Evolutionary conservation across 2,113 vertebrate species (phyloP).

Genomic region (Nyctibius bracteatus): DNA sequence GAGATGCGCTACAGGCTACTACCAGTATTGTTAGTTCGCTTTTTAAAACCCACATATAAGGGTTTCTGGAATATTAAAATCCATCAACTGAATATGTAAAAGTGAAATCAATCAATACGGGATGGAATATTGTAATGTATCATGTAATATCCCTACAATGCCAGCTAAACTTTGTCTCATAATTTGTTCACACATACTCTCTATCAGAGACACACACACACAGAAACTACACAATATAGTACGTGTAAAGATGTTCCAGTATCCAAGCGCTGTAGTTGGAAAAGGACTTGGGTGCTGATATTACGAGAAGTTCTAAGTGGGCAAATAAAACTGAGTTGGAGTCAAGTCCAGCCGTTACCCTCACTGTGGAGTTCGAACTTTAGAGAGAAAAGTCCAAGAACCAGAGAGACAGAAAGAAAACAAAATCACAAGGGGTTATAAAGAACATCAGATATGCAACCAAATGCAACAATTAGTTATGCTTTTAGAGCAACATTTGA

Average conservation of each 20-base stretch:
- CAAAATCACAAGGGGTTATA: neutral
- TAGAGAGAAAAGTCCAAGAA: neutral
- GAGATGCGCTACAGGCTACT: neutral
- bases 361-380: neutral
- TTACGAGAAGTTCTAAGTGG: neutral
- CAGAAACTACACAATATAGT: neutral
- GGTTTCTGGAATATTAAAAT: neutral
- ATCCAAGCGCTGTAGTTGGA: neutral
- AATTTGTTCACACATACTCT: neutral
- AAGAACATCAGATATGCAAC: slow-evolving; percentile 27
- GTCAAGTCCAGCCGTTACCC: neutral
- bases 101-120: neutral
- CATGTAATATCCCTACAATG: slow-evolving; percentile 9
- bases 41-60: neutral
- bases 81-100: neutral
- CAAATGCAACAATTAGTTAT: slow-evolving; percentile 35
- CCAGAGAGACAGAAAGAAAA: neutral
- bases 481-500: slow-evolving; percentile 47
- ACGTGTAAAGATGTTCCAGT: neutral
- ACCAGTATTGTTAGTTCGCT: neutral
- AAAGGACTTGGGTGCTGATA: neutral
- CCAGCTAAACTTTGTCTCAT: slow-evolving; percentile 2
- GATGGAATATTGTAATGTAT: neutral
- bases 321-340: neutral
- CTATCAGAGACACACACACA: neutral